Evolutionary conservation across 2,888 invertebrate genomes (phyloP), one percentile per base, ranked within the genome.

Genomic region (Heliconius ismenius): DNA sequence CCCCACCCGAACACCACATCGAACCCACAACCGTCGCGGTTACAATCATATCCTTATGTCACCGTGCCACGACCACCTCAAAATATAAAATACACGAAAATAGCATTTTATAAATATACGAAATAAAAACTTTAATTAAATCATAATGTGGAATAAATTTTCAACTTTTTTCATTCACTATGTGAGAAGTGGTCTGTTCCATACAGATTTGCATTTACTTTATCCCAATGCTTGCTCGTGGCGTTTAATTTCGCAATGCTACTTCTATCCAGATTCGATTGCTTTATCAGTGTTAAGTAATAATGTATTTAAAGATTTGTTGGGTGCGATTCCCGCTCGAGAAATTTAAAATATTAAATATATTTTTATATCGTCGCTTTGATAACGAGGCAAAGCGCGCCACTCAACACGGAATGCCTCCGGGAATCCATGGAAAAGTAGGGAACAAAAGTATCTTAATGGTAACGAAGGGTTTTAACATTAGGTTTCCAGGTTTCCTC

Each of bases 81-180:
- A 21, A n/a, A 54, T 21, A 54, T 4, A 54, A n/a, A 54, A 54
- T 9, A 18, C 54, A 54, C 0, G 21, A 21, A 7, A 54, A 54
- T 54, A 43, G 32, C 32, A 32, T 32, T 9, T 32, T 1, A 32
- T 49, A 49, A 6, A 21, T 49, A 49, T 21, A 43, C 15, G 73
- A 28, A 73, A 73, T 69, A 75, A 76, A 80, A 81, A 81, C 80
- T 80, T 80, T 81, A 81, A 81, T 81, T 81, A 76, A 78, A 76
- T 78, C 77, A 73, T 70, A 73, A 32, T 9, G 32, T 73, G 76
- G 79, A 78, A 77, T 77, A 80, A 78, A 74, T 76, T 73, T 74
- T 63, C 74, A 76, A 75, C 76, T 79, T 81, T 70, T 75, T 75
- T 63, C 70, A 70, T 68, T 68, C 75, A 79, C 77, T 69, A 76